Evolutionary conservation across 1,140 invertebrate genomes (phyloP).

Genomic region (Drosophila jambulina): DNA sequence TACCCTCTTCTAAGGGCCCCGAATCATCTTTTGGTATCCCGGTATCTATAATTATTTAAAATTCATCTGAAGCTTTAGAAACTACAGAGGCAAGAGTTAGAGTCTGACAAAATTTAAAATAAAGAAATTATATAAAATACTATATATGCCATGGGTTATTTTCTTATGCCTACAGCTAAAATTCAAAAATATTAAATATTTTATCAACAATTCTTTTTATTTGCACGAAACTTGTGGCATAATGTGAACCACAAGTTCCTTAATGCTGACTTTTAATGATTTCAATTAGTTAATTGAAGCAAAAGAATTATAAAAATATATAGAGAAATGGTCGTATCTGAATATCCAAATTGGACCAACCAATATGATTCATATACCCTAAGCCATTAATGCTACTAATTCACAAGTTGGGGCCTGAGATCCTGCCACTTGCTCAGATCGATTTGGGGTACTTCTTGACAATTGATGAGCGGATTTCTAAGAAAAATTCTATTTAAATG

Average conservation of each 20-base stretch:
- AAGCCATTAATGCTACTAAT: slow-evolving; percentile 11
- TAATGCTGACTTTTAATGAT: not conserved
- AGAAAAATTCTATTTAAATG: not conserved
- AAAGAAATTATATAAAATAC: not conserved
- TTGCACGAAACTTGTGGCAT: not conserved
- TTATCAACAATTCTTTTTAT: slow-evolving; percentile 1
- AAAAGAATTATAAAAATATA: not conserved
- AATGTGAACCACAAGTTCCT: not conserved
- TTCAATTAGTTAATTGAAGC: not conserved
- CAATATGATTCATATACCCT: slow-evolving; percentile 11
- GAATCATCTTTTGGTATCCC: not conserved
- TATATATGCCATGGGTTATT: not conserved
- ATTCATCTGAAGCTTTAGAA: not conserved
- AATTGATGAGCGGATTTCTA: slow-evolving; percentile 86
- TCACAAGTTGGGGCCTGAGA: slow-evolving; percentile 41
- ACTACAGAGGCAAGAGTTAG: slow-evolving; percentile 14
- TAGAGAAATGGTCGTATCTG: slow-evolving; percentile 13
- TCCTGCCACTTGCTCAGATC: slow-evolving; percentile 89
- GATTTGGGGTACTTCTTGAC: slow-evolving; percentile 88
- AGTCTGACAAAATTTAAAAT: slow-evolving; percentile 25
- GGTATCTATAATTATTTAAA: slow-evolving; percentile 3
- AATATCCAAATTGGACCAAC: slow-evolving; percentile 13
- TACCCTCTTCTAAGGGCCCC: not conserved
- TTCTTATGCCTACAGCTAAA: not conserved
- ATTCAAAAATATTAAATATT: not conserved